These are phyloP conservation scores for Noctuana brunneofusca DNA, from an alignment of 2,888 invertebrate species.

Conservation along the genomic window DNA sequence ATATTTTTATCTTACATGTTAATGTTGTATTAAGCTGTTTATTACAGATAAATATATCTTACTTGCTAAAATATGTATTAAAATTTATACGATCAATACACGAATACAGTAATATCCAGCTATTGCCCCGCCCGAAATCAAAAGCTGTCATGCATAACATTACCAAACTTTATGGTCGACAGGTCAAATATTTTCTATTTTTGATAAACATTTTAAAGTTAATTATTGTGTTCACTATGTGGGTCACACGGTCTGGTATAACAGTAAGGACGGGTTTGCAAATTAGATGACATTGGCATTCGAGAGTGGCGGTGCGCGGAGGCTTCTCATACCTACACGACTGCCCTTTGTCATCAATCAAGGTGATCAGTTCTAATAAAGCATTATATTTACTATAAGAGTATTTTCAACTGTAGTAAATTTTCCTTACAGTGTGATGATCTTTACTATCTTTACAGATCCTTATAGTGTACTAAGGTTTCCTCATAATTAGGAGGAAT, in stretches of 20 bases:
- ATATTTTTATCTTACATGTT: not conserved
- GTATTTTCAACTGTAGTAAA: not conserved
- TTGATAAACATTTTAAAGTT: constrained; percentile 27
- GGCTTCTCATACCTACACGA: constrained; percentile 34
- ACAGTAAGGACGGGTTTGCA: constrained; percentile 73
- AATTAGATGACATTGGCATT: constrained; percentile 77
- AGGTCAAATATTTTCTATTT: constrained; percentile 8
- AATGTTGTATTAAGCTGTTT: no score
- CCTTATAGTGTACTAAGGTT: no score
- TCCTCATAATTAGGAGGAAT: no score
- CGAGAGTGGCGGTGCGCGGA: constrained; percentile 44
- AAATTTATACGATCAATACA: no score
- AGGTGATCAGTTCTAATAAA: constrained; percentile 20
- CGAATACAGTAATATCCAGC: not conserved
- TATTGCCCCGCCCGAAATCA: not conserved
- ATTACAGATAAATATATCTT: no score
- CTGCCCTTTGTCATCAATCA: constrained; percentile 34
- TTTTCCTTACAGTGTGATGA: not conserved
- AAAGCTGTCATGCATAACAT: not conserved
- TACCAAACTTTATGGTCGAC: constrained; percentile 1
- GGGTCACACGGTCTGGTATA: constrained; percentile 61
- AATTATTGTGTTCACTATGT: constrained; percentile 46
- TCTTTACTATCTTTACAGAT: not conserved
- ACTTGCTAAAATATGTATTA: no score
- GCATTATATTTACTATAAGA: not conserved